These are phyloP conservation scores for Agrotis clavis DNA, from an alignment of 2,888 invertebrate species.

Conservation along the genomic window DNA sequence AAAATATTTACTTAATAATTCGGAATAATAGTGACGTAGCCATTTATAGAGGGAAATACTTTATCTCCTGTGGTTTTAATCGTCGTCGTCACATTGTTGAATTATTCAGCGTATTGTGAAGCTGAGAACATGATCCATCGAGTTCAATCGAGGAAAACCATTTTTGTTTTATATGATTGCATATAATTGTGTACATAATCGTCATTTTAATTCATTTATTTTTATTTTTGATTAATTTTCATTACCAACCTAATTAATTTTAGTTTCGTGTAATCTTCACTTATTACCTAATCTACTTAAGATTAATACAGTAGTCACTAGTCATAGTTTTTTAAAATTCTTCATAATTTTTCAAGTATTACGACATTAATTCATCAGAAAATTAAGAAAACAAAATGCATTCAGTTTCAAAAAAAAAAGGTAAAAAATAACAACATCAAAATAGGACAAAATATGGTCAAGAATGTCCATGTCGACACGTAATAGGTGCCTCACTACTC, in stretches of 20 bases:
- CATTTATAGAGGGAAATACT: background rate
- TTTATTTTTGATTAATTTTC: too few relatives aligned
- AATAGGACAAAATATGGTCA: slow-evolving; percentile 21
- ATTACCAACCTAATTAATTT: too few relatives aligned
- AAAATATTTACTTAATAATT: background rate
- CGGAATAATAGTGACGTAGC: slow-evolving; percentile 3
- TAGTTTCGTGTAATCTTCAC: too few relatives aligned
- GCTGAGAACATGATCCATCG: background rate
- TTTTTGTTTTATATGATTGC: background rate
- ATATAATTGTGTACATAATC: too few relatives aligned
- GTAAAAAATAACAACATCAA: background rate
- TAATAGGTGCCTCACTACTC: slow-evolving; percentile 61
- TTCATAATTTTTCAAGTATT: background rate
- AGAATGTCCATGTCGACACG: slow-evolving; percentile 59
- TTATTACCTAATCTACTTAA: too few relatives aligned
- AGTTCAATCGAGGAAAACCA: background rate
- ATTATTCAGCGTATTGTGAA: background rate
- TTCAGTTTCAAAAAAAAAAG: too few relatives aligned
- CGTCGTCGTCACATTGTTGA: background rate
- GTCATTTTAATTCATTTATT: too few relatives aligned
- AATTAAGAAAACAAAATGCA: background rate
- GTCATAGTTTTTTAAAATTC: too few relatives aligned
- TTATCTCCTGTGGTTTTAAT: background rate
- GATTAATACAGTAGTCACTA: too few relatives aligned
- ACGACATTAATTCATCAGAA: background rate